A percentile compares a stretch with the other conserved stretches of the same genome.
Evolutionary conservation across 92 coral and sea anemone species (phyloP).

Genomic region (Porites divaricata): DNA sequence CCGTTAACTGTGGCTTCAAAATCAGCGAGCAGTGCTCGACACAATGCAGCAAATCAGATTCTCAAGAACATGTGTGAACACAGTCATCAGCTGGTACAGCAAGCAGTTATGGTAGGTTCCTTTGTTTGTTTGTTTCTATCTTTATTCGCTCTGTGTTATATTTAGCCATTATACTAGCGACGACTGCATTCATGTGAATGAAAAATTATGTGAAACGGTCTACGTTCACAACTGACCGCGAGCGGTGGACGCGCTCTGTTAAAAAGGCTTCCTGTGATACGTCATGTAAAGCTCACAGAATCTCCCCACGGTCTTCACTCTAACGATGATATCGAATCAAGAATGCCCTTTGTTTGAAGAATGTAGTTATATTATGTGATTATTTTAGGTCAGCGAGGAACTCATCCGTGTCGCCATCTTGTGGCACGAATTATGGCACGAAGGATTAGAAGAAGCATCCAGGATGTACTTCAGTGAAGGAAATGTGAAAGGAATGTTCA

Average conservation of each 20-base stretch:
- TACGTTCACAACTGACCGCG: no score
- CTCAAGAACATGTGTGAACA: conserved; percentile 99
- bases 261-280: no score
- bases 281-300: no score
- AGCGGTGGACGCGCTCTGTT: no score
- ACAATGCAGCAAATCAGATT: conserved; percentile 97
- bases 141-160: no score
- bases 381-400: conserved; percentile 88
- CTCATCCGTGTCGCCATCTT: conserved; percentile 97
- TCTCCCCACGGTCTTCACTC: no score
- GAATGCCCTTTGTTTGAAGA: no score
- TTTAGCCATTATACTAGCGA: no score
- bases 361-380: neutral
- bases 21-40: conserved; percentile 97
- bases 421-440: conserved; percentile 99
- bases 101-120: conserved; percentile 88
- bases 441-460: conserved; percentile 98
- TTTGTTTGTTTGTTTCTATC: neutral
- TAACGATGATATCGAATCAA: no score
- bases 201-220: no score
- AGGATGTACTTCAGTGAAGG: conserved; percentile 97
- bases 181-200: no score
- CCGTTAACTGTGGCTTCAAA: conserved; percentile 98
- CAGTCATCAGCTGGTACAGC: conserved; percentile 96
- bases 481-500: conserved; percentile 97